Conservation (phyloP, 2,888 invertebrate genomes). For the Megaustenia siamemsis region DNA sequence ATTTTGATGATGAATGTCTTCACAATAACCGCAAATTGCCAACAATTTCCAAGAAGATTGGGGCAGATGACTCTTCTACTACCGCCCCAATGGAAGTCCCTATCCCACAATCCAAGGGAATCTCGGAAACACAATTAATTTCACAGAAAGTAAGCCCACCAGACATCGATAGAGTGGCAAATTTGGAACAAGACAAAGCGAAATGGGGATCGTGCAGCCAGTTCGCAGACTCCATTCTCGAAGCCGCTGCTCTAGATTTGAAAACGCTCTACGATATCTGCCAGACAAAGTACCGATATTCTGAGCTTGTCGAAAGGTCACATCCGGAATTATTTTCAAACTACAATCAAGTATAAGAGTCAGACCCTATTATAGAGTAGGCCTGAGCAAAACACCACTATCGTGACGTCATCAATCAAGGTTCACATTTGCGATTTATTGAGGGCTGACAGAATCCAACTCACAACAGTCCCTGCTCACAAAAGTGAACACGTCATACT, state of each 20-base stretch:
- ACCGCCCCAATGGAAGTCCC: neutral
- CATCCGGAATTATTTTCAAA: neutral
- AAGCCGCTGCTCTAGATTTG: slow-evolving; percentile 32
- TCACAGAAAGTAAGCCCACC: neutral
- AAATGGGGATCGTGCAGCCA: slow-evolving; percentile 37
- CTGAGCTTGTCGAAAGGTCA: slow-evolving; percentile 23
- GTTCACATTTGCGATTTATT: too few species aligned
- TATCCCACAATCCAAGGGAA: neutral
- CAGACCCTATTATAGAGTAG: too few species aligned
- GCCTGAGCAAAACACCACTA: too few species aligned
- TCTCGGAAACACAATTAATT: neutral
- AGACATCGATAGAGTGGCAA: neutral
- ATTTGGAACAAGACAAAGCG: neutral
- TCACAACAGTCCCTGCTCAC: too few species aligned
- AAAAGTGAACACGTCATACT: too few species aligned
- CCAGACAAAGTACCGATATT: slow-evolving; percentile 48
- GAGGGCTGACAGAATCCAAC: too few species aligned
- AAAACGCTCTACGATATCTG: slow-evolving; percentile 44
- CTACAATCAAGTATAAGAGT: too few species aligned
- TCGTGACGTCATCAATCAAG: too few species aligned
- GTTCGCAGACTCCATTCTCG: slow-evolving; percentile 53
- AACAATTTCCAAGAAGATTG: neutral
- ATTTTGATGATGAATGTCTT: neutral
- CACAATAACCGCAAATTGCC: neutral
- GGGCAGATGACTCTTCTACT: neutral